Conservation (phyloP, 2,888 invertebrate species). For the Nomada goodeniana region DNA sequence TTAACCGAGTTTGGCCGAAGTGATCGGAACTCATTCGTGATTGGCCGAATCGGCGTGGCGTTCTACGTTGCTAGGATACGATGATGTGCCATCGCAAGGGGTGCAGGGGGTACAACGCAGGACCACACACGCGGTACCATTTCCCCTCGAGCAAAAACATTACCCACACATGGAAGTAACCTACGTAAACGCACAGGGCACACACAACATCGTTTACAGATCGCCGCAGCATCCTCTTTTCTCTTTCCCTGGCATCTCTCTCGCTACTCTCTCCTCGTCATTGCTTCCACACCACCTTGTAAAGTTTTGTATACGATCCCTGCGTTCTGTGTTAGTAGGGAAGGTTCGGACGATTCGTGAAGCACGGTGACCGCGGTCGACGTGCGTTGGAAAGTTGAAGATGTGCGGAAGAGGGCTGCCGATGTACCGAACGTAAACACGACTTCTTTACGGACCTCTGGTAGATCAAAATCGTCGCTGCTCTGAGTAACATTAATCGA, state of each 20-base stretch:
- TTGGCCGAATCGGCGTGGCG: conserved; percentile 74
- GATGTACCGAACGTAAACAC: conserved; percentile 61
- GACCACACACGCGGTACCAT: conserved; percentile 83
- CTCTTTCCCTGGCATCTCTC: conserved; percentile 32
- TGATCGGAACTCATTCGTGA: conserved; percentile 49
- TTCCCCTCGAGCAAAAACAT: conserved; percentile 83
- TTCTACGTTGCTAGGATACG: conserved; percentile 82
- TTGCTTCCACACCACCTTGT: conserved; percentile 37
- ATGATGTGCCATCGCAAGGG: conserved; percentile 67
- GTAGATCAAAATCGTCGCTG: conserved; percentile 49
- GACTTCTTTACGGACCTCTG: conserved; percentile 49
- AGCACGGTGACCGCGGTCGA: conserved; percentile 44
- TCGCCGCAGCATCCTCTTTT: conserved; percentile 49
- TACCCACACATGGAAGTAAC: conserved; percentile 73
- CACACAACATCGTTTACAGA: conserved; percentile 49
- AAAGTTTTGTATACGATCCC: conserved; percentile 42
- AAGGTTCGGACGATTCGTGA: conserved; percentile 25
- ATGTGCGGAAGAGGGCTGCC: conserved; percentile 45
- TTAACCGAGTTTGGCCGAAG: conserved; percentile 74
- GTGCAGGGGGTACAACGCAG: conserved; percentile 68
- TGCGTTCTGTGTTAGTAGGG: conserved; percentile 30
- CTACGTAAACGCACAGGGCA: conserved; percentile 65
- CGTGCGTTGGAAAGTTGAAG: conserved; percentile 33
- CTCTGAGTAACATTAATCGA: conserved; percentile 52
- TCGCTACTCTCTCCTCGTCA: conserved; percentile 44